phyloP scores from a whole-genome alignment of 2,113 vertebrate genomes.

The Alectura lathami region DNA sequence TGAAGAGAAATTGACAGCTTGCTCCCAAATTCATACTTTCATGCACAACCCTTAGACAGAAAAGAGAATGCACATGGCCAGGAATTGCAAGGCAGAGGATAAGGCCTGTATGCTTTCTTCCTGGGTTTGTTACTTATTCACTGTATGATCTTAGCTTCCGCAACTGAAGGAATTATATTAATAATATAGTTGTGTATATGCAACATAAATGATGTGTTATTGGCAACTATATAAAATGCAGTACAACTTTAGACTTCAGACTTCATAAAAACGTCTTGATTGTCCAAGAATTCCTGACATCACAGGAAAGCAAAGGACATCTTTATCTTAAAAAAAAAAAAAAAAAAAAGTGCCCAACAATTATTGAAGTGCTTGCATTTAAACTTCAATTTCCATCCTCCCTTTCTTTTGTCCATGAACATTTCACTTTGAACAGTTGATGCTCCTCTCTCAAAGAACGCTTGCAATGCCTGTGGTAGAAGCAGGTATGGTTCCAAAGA shows the following conservation, averaged over 20 bases:
- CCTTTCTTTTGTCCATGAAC: background rate
- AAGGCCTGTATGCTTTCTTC: background rate
- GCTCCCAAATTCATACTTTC: conserved; percentile 1
- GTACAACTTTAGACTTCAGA: background rate
- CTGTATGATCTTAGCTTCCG: background rate
- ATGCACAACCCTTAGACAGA: background rate
- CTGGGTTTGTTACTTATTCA: background rate
- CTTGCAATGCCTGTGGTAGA: background rate
- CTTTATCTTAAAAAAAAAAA: background rate
- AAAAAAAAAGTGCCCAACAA: too few relatives aligned
- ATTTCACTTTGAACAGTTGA: background rate
- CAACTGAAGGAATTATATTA: background rate
- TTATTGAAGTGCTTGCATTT: background rate
- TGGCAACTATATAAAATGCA: background rate
- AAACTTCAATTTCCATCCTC: background rate
- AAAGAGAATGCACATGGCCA: background rate
- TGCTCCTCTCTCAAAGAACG: background rate
- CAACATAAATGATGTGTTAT: background rate
- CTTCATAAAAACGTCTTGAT: background rate
- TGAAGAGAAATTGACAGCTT: conserved; percentile 44
- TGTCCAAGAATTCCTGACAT: background rate
- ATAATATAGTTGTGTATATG: background rate
- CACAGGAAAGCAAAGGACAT: background rate
- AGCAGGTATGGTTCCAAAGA: background rate
- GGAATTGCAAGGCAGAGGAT: background rate